These are phyloP conservation scores for Ictidomys tridecemlineatus DNA, from an alignment of 2,113 vertebrate species.

Conservation along the genomic window DNA sequence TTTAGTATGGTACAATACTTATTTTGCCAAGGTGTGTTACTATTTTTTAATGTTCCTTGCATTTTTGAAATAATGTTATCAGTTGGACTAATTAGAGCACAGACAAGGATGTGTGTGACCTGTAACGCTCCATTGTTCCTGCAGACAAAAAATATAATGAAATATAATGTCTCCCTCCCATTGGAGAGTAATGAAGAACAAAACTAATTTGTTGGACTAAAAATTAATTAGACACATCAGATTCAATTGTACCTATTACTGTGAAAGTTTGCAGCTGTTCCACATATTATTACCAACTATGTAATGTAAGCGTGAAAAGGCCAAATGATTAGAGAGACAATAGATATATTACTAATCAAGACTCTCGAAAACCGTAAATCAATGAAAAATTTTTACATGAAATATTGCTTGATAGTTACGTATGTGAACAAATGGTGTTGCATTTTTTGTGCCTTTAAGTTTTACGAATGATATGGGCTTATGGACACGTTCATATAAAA, in stretches of 20 bases:
- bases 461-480: not conserved
- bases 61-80: conserved; percentile 86
- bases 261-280: conserved; percentile 88
- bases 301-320: conserved; percentile 76
- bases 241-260: conserved; percentile 87
- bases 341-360: conserved; percentile 56
- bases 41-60: conserved; percentile 78
- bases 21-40: conserved; percentile 45
- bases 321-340: conserved; percentile 78
- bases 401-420: not conserved
- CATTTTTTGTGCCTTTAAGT: not conserved
- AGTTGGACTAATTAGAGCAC: conserved; percentile 87
- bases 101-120: conserved; percentile 84
- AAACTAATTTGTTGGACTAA: conserved; percentile 90
- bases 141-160: conserved; percentile 89
- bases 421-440: not conserved
- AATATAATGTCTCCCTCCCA: conserved; percentile 88
- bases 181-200: conserved; percentile 90
- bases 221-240: conserved; percentile 91
- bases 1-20: conserved; percentile 75
- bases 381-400: not conserved
- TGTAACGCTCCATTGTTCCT: conserved; percentile 86
- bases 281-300: conserved; percentile 78
- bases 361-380: not conserved
- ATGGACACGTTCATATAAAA: not conserved